Evolutionary conservation across 2,113 vertebrate species (phyloP).

Genomic region (Tretioscincus oriximinensis): DNA sequence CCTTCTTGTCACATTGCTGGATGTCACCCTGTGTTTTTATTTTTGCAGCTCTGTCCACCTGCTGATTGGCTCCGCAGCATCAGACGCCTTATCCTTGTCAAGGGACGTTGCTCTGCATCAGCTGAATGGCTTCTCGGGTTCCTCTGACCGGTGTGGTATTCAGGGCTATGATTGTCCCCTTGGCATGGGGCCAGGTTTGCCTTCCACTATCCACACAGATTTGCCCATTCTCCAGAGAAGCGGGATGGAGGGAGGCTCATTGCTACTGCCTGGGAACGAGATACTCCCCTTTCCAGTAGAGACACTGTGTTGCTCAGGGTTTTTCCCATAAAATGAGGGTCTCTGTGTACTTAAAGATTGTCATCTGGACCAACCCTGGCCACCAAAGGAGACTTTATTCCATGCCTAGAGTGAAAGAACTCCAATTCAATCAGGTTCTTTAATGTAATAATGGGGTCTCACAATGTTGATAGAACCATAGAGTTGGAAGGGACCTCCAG

Average conservation of each 20-base stretch:
- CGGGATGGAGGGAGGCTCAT: background rate
- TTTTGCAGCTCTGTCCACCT: background rate
- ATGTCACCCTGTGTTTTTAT: background rate
- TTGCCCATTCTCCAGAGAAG: background rate
- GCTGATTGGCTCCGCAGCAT: background rate
- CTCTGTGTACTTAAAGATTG: background rate
- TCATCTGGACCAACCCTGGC: too few relatives aligned
- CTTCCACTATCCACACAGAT: background rate
- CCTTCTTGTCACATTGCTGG: background rate
- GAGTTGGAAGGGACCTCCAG: too few relatives aligned
- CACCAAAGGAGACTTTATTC: background rate
- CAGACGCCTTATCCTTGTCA: slow-evolving; percentile 47
- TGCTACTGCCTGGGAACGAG: too few relatives aligned
- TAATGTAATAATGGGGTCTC: too few relatives aligned
- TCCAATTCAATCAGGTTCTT: too few relatives aligned
- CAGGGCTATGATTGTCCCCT: background rate
- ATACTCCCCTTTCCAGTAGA: background rate
- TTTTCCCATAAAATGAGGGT: background rate
- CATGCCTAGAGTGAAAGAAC: too few relatives aligned
- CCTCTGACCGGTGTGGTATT: slow-evolving; percentile 35
- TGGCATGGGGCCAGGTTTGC: background rate
- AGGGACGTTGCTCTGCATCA: background rate
- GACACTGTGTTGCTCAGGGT: background rate
- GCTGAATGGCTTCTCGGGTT: slow-evolving; percentile 45
- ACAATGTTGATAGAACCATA: too few relatives aligned